Evolutionary conservation across 2,797 vertebrate species (phyloP).

Genomic region (Arctocebus calabarensis): DNA sequence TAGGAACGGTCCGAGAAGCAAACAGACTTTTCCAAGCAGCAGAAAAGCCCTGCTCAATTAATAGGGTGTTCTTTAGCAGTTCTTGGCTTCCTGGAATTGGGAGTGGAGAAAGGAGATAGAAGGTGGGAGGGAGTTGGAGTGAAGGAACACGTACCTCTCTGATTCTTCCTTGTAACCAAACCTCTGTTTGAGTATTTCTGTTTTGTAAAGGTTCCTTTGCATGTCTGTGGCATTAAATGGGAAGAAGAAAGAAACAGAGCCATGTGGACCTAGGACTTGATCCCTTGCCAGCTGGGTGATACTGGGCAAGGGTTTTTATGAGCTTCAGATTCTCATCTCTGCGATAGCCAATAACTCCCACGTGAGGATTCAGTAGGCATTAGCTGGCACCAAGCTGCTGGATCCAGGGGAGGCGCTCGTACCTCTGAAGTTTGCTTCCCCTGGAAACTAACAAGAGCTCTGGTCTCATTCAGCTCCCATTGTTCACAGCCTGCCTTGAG

Average conservation of each 20-base stretch:
- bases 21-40: background rate
- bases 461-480: background rate
- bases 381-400: background rate
- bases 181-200: background rate
- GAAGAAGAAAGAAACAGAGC: background rate
- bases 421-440: background rate
- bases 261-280: background rate
- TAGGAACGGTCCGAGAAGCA: constrained; percentile 17
- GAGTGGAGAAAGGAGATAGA: background rate
- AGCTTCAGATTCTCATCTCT: background rate
- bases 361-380: background rate
- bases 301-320: background rate
- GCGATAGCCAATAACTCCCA: background rate
- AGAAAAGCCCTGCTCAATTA: background rate
- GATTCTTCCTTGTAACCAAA: background rate
- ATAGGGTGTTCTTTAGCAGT: no score
- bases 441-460: background rate
- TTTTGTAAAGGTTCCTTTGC: background rate
- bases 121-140: background rate
- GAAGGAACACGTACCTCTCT: background rate
- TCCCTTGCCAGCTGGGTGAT: background rate
- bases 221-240: background rate
- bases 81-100: background rate
- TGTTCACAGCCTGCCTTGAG: background rate
- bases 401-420: background rate